Percentiles rank a stretch among this genome's conserved stretches.
phyloP scores from a whole-genome alignment of 2,797 vertebrate species.

The Diceros bicornis region DNA sequence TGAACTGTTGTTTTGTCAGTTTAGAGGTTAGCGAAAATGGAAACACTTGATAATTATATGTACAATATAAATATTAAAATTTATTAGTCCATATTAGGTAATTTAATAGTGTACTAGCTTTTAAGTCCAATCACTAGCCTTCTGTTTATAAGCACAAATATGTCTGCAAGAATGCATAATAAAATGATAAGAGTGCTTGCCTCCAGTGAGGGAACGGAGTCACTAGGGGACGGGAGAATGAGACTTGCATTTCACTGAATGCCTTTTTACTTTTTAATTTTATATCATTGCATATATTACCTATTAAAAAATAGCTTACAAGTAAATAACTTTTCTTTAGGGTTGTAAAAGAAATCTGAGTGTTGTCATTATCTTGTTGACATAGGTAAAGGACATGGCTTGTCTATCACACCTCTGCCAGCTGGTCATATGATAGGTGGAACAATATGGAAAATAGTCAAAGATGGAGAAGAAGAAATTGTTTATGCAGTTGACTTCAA shows the following conservation, averaged over 20 bases:
- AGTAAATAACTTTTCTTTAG: conserved; percentile 34
- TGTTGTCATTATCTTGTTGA: conserved; percentile 67
- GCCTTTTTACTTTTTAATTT: conserved; percentile 28
- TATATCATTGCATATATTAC: neutral
- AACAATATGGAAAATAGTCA: conserved; percentile 99
- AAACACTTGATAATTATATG: conserved; percentile 19
- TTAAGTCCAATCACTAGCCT: neutral
- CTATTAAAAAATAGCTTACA: conserved; percentile 12
- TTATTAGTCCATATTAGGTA: neutral
- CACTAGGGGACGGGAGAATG: neutral
- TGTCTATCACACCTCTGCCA: conserved; percentile 98
- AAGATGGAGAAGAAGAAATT: conserved; percentile 99
- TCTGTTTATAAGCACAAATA: neutral
- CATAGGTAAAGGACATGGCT: conserved; percentile 98
- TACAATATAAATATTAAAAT: neutral
- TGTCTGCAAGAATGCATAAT: neutral
- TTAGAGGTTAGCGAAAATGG: conserved; percentile 15
- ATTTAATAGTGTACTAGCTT: neutral
- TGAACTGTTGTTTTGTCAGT: neutral
- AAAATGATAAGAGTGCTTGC: neutral
- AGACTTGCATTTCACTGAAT: neutral
- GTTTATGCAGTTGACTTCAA: conserved; percentile 99
- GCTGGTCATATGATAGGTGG: conserved; percentile 99
- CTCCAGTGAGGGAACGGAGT: neutral
- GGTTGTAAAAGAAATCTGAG: conserved; percentile 50